Percentiles rank a stretch among this genome's conserved stretches.
Conservation (phyloP, 30 jellyfish, hydroid and myxozoan species). For the Aurelia coerulea region DNA sequence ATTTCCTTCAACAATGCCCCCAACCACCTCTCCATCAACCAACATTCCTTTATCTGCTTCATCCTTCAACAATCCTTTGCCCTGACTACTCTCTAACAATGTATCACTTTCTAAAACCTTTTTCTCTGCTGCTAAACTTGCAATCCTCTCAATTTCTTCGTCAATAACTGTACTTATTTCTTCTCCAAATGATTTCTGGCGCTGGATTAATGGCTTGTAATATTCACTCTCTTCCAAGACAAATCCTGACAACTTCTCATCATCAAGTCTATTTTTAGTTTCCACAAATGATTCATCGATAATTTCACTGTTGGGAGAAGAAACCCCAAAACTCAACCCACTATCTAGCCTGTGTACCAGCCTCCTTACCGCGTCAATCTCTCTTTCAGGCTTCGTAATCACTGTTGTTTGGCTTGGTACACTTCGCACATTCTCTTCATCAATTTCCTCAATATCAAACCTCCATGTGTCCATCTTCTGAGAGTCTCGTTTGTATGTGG, state of each 20-base stretch:
- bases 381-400: background rate
- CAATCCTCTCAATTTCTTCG: conserved; percentile 31
- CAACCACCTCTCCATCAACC: background rate
- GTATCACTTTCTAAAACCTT: background rate
- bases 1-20: background rate
- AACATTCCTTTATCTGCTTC: conserved; percentile 6
- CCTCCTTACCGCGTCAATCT: conserved; percentile 21
- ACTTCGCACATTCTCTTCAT: background rate
- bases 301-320: conserved; percentile 5
- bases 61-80: background rate
- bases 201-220: conserved; percentile 37
- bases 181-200: conserved; percentile 58
- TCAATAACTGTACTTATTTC: conserved; percentile 13
- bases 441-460: background rate
- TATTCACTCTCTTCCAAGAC: conserved; percentile 26
- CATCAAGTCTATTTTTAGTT: conserved; percentile 22
- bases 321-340: conserved; percentile 52
- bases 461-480: conserved; percentile 13
- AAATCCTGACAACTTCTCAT: conserved; percentile 11
- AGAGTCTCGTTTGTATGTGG: conserved; percentile 30
- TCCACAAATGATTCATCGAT: conserved; percentile 28
- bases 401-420: background rate
- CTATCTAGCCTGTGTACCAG: conserved; percentile 65
- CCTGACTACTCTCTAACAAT: conserved; percentile 6
- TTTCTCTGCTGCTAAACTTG: background rate